A percentile compares a stretch with the other conserved stretches of the same genome.
These are phyloP conservation scores for Xestia sexstrigata DNA, from an alignment of 2,888 invertebrate species.

Conservation along the genomic window DNA sequence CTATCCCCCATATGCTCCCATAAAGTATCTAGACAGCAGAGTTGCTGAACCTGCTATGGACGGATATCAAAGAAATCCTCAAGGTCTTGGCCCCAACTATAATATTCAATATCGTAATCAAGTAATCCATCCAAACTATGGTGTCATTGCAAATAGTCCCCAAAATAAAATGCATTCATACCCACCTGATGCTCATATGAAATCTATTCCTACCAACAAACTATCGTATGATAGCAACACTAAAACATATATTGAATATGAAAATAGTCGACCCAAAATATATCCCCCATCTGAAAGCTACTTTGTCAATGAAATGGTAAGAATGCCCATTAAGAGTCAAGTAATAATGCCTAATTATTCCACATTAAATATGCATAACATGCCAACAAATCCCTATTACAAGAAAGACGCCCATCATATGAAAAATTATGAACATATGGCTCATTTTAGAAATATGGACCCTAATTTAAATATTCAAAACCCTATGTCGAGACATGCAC, in stretches of 20 bases:
- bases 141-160: conserved; percentile 78
- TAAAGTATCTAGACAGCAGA: conserved; percentile 84
- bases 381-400: conserved; percentile 80
- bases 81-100: conserved; percentile 71
- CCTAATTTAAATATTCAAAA: conserved; percentile 77
- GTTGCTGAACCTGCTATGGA: conserved; percentile 81
- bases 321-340: conserved; percentile 79
- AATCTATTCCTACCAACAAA: conserved; percentile 79
- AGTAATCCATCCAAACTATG: conserved; percentile 82
- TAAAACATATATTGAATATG: conserved; percentile 84
- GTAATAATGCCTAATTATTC: conserved; percentile 80
- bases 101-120: conserved; percentile 81
- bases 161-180: conserved; percentile 83
- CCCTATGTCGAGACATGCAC: conserved; percentile 78
- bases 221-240: conserved; percentile 79
- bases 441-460: conserved; percentile 81
- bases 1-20: conserved; percentile 81
- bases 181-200: conserved; percentile 76
- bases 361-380: conserved; percentile 77
- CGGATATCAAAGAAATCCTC: conserved; percentile 83
- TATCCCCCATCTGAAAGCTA: conserved; percentile 79
- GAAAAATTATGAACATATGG: conserved; percentile 82
- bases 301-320: conserved; percentile 81
- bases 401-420: conserved; percentile 79
- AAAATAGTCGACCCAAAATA: conserved; percentile 77